phyloP scores from a whole-genome alignment of 1,140 invertebrate species.

The Cyphomyrmex costatus region DNA sequence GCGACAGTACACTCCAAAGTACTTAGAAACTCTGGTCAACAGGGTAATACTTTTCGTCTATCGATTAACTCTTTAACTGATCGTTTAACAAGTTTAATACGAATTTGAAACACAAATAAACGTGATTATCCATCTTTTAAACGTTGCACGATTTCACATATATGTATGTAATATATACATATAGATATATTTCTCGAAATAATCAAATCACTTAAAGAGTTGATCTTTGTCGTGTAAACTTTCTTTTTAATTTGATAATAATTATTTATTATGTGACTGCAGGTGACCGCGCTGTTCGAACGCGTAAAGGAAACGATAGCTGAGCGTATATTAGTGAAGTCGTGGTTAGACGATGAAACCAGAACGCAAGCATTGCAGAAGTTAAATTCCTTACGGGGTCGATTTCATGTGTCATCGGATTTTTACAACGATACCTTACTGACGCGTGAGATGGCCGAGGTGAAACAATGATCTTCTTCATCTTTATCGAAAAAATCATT shows the following conservation, averaged over 20 bases:
- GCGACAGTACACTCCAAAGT: conserved; percentile 84
- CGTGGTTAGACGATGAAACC: conserved; percentile 90
- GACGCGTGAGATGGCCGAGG: conserved; percentile 80
- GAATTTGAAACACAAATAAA: neutral
- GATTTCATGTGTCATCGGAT: conserved; percentile 86
- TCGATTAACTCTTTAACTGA: neutral
- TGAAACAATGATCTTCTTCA: conserved; percentile 67
- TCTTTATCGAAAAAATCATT: too few relatives aligned
- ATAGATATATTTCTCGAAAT: neutral
- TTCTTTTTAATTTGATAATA: neutral
- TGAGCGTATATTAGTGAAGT: conserved; percentile 87
- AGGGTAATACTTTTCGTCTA: conserved; percentile 76
- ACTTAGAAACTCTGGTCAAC: conserved; percentile 83
- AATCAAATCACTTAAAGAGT: neutral
- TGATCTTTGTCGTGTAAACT: neutral
- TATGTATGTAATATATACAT: too few relatives aligned
- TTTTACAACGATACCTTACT: conserved; percentile 84
- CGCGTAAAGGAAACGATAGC: conserved; percentile 89
- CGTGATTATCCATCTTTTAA: neutral
- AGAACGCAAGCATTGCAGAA: conserved; percentile 88
- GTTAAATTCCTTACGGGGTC: conserved; percentile 87
- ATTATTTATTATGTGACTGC: neutral
- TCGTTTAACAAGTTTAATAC: neutral
- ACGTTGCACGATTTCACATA: too few relatives aligned
- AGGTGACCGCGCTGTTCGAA: conserved; percentile 86